phyloP scores from a whole-genome alignment of 1,140 invertebrate genomes.

The Callitettix versicolor region DNA sequence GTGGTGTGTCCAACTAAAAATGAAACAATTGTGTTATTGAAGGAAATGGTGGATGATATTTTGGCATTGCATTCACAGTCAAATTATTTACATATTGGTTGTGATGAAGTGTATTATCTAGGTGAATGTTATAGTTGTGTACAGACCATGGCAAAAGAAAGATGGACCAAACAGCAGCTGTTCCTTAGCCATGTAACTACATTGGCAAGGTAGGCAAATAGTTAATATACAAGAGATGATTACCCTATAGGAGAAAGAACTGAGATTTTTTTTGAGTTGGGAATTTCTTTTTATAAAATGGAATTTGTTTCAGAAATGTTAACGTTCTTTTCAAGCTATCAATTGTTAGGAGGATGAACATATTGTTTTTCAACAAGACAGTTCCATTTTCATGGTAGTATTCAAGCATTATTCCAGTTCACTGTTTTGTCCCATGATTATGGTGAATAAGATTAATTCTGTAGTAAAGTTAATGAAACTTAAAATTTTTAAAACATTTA shows the following conservation, averaged over 20 bases:
- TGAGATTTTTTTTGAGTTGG: too few species aligned
- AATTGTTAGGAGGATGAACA: too few species aligned
- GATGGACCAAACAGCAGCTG: constrained; percentile 16
- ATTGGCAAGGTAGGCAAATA: constrained; percentile 14
- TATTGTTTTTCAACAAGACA: too few species aligned
- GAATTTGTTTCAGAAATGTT: too few species aligned
- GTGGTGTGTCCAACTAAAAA: constrained; percentile 20
- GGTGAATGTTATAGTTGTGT: constrained; percentile 36
- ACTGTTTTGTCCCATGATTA: too few species aligned
- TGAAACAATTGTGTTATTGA: constrained; percentile 16
- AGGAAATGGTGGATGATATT: constrained; percentile 27
- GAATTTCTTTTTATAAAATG: background rate
- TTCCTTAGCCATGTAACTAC: constrained; percentile 19
- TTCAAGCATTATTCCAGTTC: too few species aligned
- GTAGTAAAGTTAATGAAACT: too few species aligned
- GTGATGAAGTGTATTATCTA: constrained; percentile 35
- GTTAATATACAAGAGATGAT: too few species aligned
- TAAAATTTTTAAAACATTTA: too few species aligned
- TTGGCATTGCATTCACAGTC: constrained; percentile 31
- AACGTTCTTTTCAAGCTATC: too few species aligned
- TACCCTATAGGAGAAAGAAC: constrained; percentile 6
- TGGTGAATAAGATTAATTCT: too few species aligned
- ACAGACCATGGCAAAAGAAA: constrained; percentile 31
- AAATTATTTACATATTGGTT: constrained; percentile 32
- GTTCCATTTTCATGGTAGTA: too few species aligned